phyloP scores from a whole-genome alignment of 2,888 invertebrate genomes.

The Onthophagus sagittarius region DNA sequence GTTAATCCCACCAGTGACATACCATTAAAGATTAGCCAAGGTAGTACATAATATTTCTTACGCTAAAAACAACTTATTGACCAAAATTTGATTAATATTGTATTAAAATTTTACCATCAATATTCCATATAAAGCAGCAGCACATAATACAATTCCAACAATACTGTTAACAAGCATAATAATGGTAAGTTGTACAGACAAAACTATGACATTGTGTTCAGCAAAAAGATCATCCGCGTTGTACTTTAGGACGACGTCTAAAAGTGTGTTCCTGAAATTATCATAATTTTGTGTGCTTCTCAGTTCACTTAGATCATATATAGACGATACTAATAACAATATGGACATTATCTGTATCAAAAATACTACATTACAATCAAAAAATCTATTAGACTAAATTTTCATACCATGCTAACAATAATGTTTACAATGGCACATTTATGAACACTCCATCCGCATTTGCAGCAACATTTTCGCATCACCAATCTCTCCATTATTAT shows the following conservation, averaged over 20 bases:
- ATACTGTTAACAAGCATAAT: background rate
- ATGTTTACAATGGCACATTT: background rate
- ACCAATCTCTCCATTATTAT: conserved; percentile 1
- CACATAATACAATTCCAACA: background rate
- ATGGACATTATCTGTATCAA: background rate
- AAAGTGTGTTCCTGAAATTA: no score
- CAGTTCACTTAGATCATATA: background rate
- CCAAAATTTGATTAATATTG: background rate
- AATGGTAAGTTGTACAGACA: background rate
- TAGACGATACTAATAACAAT: background rate
- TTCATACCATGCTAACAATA: background rate
- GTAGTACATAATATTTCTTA: background rate
- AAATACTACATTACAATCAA: background rate
- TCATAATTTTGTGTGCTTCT: background rate
- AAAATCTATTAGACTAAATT: background rate
- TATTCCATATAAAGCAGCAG: background rate
- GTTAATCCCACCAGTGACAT: background rate
- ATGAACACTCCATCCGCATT: background rate
- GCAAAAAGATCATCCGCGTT: background rate
- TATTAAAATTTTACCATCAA: background rate
- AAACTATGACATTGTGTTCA: background rate
- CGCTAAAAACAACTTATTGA: background rate
- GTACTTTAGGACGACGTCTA: background rate
- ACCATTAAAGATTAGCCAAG: background rate
- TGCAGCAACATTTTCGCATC: conserved; percentile 3